Evolutionary conservation across 2,113 vertebrate species (phyloP).

Genomic region (Rhea americana): DNA sequence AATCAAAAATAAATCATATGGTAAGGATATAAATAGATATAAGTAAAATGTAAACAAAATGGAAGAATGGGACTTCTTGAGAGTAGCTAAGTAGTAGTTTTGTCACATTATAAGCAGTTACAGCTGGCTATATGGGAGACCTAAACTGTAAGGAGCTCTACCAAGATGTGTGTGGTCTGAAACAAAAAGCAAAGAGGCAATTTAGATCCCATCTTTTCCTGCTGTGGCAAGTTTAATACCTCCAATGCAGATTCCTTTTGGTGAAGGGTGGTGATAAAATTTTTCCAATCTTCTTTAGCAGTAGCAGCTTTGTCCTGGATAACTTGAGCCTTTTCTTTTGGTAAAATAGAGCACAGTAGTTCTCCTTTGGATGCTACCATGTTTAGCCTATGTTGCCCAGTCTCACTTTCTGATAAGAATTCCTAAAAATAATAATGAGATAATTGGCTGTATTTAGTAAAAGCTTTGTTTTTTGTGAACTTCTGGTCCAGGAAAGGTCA

Average conservation of each 20-base stretch:
- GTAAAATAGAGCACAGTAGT: conserved; percentile 84
- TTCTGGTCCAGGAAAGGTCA: neutral
- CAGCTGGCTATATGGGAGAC: neutral
- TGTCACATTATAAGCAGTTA: neutral
- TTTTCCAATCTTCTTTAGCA: conserved; percentile 92
- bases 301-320: conserved; percentile 82
- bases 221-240: conserved; percentile 69
- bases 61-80: neutral
- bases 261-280: conserved; percentile 87
- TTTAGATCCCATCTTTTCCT: neutral
- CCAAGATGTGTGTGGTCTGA: neutral
- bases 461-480: neutral
- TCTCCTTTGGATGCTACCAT: conserved; percentile 86
- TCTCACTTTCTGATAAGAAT: conserved; percentile 91
- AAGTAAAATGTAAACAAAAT: neutral
- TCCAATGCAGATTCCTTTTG: conserved; percentile 88
- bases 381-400: conserved; percentile 90
- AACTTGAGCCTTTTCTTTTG: conserved; percentile 83
- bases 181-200: neutral
- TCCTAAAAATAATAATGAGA: conserved; percentile 77
- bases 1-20: neutral
- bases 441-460: neutral
- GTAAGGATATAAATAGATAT: neutral
- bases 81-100: neutral
- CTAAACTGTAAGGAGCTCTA: neutral